These are phyloP conservation scores for Sphaerodactylus townsendi DNA, from an alignment of 2,113 vertebrate species.

Conservation along the genomic window DNA sequence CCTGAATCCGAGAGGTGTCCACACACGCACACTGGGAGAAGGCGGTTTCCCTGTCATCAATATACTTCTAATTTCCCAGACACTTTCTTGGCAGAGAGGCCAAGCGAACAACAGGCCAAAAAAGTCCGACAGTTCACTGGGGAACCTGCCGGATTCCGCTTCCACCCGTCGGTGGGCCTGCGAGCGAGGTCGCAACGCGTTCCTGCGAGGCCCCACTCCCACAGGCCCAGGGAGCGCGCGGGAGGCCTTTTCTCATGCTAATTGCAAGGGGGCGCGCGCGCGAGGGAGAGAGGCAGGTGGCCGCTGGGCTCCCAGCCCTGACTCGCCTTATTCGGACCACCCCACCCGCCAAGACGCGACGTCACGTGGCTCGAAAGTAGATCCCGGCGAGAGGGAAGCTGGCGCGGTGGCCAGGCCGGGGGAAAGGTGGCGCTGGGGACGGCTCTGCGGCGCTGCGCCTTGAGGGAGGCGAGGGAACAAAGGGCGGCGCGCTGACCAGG, in stretches of 20 bases:
- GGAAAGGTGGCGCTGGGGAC: not conserved
- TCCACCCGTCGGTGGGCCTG: no score
- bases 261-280: constrained; percentile 37
- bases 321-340: no score
- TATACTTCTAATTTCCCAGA: not conserved
- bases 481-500: not conserved
- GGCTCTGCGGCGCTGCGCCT: constrained; percentile 32
- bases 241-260: constrained; percentile 43
- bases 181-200: not conserved
- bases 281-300: not conserved
- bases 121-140: not conserved
- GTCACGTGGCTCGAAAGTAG: constrained; percentile 5
- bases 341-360: no score
- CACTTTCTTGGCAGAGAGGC: not conserved
- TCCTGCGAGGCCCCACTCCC: not conserved
- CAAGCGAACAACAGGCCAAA: not conserved
- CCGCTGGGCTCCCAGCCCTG: not conserved
- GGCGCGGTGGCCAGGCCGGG: not conserved
- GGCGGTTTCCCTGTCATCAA: rapidly evolving
- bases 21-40: not conserved
- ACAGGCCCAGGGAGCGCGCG: not conserved
- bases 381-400: not conserved
- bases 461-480: constrained; percentile 3
- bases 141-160: not conserved
- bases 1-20: not conserved